Percentiles rank a stretch among this genome's conserved stretches.
These are phyloP conservation scores for Andrena praecox DNA, from an alignment of 2,888 invertebrate species.

Conservation along the genomic window DNA sequence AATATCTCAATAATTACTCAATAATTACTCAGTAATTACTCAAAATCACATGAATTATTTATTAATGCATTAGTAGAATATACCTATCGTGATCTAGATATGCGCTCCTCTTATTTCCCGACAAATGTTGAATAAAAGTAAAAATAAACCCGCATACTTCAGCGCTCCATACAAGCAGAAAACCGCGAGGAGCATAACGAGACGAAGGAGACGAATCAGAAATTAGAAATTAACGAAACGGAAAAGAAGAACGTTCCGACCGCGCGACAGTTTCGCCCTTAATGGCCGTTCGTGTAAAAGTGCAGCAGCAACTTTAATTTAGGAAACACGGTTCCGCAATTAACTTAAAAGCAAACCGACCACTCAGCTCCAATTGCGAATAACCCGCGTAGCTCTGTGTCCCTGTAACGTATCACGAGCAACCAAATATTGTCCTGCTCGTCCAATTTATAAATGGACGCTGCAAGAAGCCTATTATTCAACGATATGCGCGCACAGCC, in stretches of 20 bases:
- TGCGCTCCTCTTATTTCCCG: background rate
- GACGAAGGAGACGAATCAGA: background rate
- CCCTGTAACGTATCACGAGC: constrained; percentile 26
- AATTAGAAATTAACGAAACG: background rate
- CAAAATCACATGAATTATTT: too few relatives aligned
- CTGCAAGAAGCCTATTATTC: constrained; percentile 6
- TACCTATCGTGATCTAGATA: too few relatives aligned
- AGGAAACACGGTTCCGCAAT: constrained; percentile 53
- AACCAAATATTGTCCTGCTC: constrained; percentile 52
- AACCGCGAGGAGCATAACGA: background rate
- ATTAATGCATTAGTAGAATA: too few relatives aligned
- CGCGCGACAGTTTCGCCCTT: constrained; percentile 6
- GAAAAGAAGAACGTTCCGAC: constrained; percentile 1
- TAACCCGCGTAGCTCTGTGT: constrained; percentile 12
- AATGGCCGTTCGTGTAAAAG: constrained; percentile 8
- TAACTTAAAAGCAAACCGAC: constrained; percentile 58
- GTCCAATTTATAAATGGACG: constrained; percentile 55
- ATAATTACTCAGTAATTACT: too few relatives aligned
- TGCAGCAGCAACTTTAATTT: constrained; percentile 56
- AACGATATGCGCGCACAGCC: background rate
- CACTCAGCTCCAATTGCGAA: constrained; percentile 56
- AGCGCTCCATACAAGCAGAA: background rate
- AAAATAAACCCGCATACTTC: background rate
- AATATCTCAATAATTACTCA: too few relatives aligned
- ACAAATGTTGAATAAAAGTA: background rate